Evolutionary conservation across 2,113 vertebrate species (phyloP), one percentile per base, ranked within the genome.

Genomic region (Scortum barcoo): DNA sequence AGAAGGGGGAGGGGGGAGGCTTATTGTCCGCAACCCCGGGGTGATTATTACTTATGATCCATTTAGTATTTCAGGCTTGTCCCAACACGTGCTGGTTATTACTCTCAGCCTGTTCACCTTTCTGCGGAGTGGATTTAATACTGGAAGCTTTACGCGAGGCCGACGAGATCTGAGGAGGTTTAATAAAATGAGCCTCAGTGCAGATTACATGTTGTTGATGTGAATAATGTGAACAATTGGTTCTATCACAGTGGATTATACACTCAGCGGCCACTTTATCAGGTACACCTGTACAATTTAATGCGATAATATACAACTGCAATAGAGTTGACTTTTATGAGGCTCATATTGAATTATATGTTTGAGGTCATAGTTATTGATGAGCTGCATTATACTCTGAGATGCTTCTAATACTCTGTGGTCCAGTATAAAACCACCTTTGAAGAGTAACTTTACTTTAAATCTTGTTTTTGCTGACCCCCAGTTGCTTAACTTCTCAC

Each of bases 31-130:
- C 87, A 90, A 91, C 91, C 89, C 67, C 24, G 20, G 62, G 57
- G 53, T 78, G 89, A 90, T 92, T 93, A 92, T 95, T 93, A 92
- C 88, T 91, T 92, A 92, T 91, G 89, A 93, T 90, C 85, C 86
- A 72, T 87, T 94, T 90, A 89, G 84, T 77, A 92, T 88, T 92
- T 90, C 19, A 62, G 88, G 42, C 83, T 77, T 58, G 80, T 86
- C 87, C 83, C 84, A 58, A 77, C 56, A 42, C 53, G 44, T 58
- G 57, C 81, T 76, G 76, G 86, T 77, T 81, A 84, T 86, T 88
- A 76, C 75, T 92, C 87, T 79, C 56, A 14, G 50, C 51, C 61
- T n/a, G 28, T 51, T 65, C 80, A 86, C 76, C 69, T 75, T 69
- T 66, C 72, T 24, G 62, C 40, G 72, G 26, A 36, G 24, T 6